Conservation (phyloP, 2,113 vertebrate genomes). For the Sialia sialis region DNA sequence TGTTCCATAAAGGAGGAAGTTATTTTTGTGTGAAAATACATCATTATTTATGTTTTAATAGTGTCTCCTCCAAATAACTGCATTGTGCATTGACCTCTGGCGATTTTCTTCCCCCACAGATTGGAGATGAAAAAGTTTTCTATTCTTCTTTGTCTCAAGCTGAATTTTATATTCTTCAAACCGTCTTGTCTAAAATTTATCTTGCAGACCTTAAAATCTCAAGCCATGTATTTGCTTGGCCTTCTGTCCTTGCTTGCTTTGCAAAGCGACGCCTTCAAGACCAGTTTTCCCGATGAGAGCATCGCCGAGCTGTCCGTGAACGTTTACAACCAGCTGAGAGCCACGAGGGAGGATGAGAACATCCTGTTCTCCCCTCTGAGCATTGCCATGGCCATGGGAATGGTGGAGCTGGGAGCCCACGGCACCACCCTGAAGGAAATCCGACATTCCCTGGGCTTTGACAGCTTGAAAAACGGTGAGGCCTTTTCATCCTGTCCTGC, state of each 20-base stretch:
- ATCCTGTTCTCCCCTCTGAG: slow-evolving; percentile 94
- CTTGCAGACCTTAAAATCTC: slow-evolving; percentile 45
- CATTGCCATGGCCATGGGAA: slow-evolving; percentile 85
- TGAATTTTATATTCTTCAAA: not conserved
- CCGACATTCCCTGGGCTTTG: slow-evolving; percentile 86
- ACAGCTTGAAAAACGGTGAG: slow-evolving; percentile 83
- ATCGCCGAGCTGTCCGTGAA: slow-evolving; percentile 89
- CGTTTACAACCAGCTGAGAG: slow-evolving; percentile 89
- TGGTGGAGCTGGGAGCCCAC: slow-evolving; percentile 91
- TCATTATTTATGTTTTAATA: not conserved
- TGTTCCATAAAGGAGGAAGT: not conserved
- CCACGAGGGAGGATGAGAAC: slow-evolving; percentile 85
- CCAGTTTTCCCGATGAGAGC: slow-evolving; percentile 80
- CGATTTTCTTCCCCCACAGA: not conserved
- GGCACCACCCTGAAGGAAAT: slow-evolving; percentile 90
- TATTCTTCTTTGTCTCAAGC: not conserved
- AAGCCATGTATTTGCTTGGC: slow-evolving; percentile 80
- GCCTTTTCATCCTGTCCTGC: not conserved
- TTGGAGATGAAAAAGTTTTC: not conserved
- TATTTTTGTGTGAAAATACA: not conserved
- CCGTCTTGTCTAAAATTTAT: not conserved
- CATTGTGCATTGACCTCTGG: not conserved
- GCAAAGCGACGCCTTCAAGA: slow-evolving; percentile 73
- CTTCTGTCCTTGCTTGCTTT: slow-evolving; percentile 79
- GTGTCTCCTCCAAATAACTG: not conserved